Base-by-base conservation (phyloP, 2,113 vertebrate genomes). In the Crotalus viridis region DNA sequence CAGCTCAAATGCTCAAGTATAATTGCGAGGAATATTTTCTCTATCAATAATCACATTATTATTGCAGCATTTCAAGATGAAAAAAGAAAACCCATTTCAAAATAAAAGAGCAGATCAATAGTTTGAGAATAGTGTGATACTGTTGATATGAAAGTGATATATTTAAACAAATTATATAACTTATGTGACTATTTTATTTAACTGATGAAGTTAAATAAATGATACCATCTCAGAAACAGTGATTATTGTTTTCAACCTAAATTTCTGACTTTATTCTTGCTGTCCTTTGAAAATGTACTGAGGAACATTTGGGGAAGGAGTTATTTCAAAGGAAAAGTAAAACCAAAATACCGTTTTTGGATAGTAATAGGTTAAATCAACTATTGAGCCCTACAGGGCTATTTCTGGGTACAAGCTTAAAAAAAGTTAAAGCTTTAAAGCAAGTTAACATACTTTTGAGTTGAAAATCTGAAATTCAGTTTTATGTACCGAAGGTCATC, bases 1-100 rank as follows among this genome's bases (percentile, higher is more conserved):
- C 56, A 46, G 8, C 91, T 93, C 51, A 85, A 48, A 93, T 19
- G 59, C 90, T 26, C 17, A 91, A 89, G 28, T 93, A n/a, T 48
- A 89, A 46, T 92, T 95, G 64, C 48, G 92, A 88, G 22, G 64
- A 22, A 39, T 24, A 92, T 89, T 94, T 94, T 52, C 12, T 10
- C 51, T 69, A 52, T 39, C 46, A 88, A 39, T 92, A 94, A 95
- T 86, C 54, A 74, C 85, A 85, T 90, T 61, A 3, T 3, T 94
- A 19, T 88, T 88, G 93, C 33, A 93, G 52, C 6, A 95, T 87
- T 17, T 5, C 33, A 22, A 33, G 33, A 52, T 93, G 91, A 90
- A 4, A 48, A 10, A 89, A 90, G 87, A 46, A 87, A 87, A 87
- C 28, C 54, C 56, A 0, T 39, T 10, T 19, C 10, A 85, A 7